phyloP scores from a whole-genome alignment of 2,888 invertebrate species.

The Sphaerophoria rueppellii region DNA sequence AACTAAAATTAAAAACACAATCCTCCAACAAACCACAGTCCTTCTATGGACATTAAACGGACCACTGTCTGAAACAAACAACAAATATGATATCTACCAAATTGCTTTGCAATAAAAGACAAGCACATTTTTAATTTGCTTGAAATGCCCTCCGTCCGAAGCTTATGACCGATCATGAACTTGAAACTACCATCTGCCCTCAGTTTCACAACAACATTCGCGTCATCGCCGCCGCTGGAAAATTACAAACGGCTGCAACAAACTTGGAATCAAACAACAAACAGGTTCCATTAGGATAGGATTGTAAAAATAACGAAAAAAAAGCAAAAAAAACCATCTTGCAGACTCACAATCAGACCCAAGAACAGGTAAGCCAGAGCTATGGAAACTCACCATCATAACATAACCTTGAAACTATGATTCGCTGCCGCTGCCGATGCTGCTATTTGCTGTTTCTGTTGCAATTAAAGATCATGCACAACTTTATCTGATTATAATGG shows the following conservation, averaged over 20 bases:
- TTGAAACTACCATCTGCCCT: constrained; percentile 40
- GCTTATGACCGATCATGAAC: constrained; percentile 58
- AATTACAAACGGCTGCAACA: constrained; percentile 27
- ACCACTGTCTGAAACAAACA: too few relatives aligned
- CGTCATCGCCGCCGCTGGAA: constrained; percentile 39
- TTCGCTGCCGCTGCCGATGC: neutral
- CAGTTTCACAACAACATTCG: neutral
- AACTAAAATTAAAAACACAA: neutral
- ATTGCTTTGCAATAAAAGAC: too few relatives aligned
- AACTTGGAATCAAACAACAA: constrained; percentile 48
- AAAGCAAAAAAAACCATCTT: constrained; percentile 5
- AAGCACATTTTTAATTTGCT: too few relatives aligned
- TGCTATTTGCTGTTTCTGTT: constrained; percentile 18
- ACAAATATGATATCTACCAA: too few relatives aligned
- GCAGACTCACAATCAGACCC: neutral
- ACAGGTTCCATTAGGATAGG: constrained; percentile 55
- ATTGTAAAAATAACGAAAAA: neutral
- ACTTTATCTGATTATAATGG: constrained; percentile 35
- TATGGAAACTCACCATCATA: constrained; percentile 24
- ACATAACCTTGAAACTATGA: constrained; percentile 49
- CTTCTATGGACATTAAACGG: too few relatives aligned
- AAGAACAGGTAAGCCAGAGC: constrained; percentile 38
- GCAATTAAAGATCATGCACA: constrained; percentile 60
- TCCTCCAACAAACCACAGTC: too few relatives aligned
- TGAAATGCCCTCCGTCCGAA: neutral